Evolutionary conservation across 2,113 vertebrate species (phyloP), one percentile per base, ranked within the genome.

Genomic region (Hypocryptadius cinnamomeus): DNA sequence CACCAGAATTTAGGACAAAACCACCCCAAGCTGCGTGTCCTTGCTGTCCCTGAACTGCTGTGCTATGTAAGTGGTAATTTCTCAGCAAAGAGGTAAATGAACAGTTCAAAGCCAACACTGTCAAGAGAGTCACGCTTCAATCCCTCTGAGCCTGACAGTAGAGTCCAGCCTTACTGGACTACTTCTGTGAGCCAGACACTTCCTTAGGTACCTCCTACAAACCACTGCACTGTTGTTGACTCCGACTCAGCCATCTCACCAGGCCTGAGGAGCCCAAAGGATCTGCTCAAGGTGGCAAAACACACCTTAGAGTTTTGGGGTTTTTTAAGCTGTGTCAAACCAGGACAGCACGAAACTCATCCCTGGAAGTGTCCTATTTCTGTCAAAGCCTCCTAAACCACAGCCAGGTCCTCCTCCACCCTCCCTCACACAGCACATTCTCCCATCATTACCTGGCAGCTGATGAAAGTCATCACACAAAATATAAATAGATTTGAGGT

Each of bases 401-500:
- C 19, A 80, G 82, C 10, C 70, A 77, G 59, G 40, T 87, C 66
- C 69, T 78, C 83, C 60, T 70, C 53, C 64, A 66, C 8, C 33
- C 22, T 68, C 45, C 24, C 66, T 66, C 79, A 48, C 44, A 63
- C 27, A 65, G 47, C 27, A 83, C 30, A 40, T 81, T 87, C 44
- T 69, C 71, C 16, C 74, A 69, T 53, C 24, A 1, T 48, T 72
- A 84, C 68, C 54, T 89, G 66, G 73, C 87, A 95, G 87, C 54
- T 92, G 89, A 94, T 95, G 35, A 94, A 96, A 94, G 70, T 33
- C 20, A 3, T 77, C 4, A 3, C 3, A 10, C 3, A 0, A 91
- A 95, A 87, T 71, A 93, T n/a, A 93, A 91, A 87, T 63, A 92
- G 66, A 70, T 63, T 59, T 87, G 50, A 77, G 39, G 54, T 76